Evolutionary conservation across 2,113 vertebrate genomes (phyloP).

Genomic region (Acrocephalus kingi): DNA sequence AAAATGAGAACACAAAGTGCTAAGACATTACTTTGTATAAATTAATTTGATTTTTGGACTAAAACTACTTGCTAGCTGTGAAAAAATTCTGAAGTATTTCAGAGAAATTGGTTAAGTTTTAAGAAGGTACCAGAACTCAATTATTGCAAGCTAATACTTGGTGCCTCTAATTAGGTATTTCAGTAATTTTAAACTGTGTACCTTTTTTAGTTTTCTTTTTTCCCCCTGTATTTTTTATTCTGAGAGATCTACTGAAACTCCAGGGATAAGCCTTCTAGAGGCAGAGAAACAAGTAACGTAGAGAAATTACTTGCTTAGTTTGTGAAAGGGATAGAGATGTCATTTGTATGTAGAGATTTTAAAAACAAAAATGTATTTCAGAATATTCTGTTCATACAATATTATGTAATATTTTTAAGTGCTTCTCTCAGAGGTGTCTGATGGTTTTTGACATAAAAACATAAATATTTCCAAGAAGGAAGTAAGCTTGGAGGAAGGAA

Average conservation of each 20-base stretch:
- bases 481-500: neutral
- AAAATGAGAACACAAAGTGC: neutral
- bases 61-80: neutral
- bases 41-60: neutral
- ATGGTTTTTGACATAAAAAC: neutral
- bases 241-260: neutral
- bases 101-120: neutral
- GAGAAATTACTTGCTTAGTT: neutral
- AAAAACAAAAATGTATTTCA: neutral
- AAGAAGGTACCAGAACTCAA: neutral
- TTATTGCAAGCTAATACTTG: neutral
- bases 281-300: neutral
- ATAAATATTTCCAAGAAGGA: neutral
- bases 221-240: neutral
- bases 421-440: neutral
- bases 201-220: neutral
- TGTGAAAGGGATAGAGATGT: neutral
- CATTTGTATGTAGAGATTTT: neutral
- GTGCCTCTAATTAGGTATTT: neutral
- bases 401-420: neutral
- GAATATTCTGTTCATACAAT: neutral
- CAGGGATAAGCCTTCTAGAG: neutral
- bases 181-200: neutral
- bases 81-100: neutral
- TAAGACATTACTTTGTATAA: neutral